Evolutionary conservation across 2,113 vertebrate species (phyloP), one percentile per base, ranked within the genome.

Genomic region (Chauna torquata): DNA sequence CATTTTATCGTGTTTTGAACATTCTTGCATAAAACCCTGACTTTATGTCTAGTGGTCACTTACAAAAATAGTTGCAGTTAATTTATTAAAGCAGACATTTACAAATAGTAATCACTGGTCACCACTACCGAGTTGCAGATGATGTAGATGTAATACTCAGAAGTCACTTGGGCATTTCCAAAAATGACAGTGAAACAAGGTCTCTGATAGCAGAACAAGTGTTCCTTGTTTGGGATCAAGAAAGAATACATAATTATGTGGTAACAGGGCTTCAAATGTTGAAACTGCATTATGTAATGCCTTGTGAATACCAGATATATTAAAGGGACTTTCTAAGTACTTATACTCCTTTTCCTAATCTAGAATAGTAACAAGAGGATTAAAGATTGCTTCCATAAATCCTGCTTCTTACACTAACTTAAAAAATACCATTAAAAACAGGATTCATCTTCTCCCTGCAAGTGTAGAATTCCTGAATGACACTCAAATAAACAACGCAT

Each of bases 301-400:
- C 84, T 83, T 94, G 52, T 74, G 75, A 95, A 87, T 95, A n/a
- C 34, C 70, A 88, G 74, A 61, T 88, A 74, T 74, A 74, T 65
- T 88, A 94, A 95, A 80, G 47, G 27, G 44, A 92, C 74, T 94
- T 80, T 82, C n/a, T 59, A 66, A 65, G 49, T 2, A 92, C 90
- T 95, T 88, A 91, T 78, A 49, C 28, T 74, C 24, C 17, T 44
- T 82, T 96, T 93, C 93, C 40, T 88, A 72, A 92, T 91, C 72
- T 80, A 84, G 57, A 86, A 88, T 86, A 87, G 54, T 50, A 85
- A 91, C 18, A 23, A 88, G 75, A 85, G 78, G 66, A 97, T 96
- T 95, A 97, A 92, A 92, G 94, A 84, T 79, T 90, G 70, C 64
- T 92, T 88, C 86, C 71, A 77, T 74, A 95, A 96, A 92, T 91